phyloP scores from a whole-genome alignment of 2,888 invertebrate genomes.

The Nephrotoma appendiculata region DNA sequence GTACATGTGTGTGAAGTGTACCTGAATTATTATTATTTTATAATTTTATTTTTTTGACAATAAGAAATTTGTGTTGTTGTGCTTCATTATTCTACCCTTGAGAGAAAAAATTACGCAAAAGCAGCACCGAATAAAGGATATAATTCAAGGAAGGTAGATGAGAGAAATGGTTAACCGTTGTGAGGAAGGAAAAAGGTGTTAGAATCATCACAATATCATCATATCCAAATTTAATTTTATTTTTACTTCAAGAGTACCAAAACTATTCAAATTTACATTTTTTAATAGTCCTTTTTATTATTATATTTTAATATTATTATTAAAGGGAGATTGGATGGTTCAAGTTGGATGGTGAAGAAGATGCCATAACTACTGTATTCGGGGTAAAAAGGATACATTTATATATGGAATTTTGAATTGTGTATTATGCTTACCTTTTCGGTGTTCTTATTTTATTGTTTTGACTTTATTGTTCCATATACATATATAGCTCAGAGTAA shows the following conservation, averaged over 20 bases:
- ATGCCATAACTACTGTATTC: neutral
- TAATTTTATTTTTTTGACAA: neutral
- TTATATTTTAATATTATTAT: neutral
- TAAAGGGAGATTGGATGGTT: neutral
- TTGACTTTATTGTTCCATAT: neutral
- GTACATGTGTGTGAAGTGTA: neutral
- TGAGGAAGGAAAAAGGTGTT: neutral
- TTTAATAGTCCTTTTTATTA: neutral
- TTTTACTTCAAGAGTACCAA: neutral
- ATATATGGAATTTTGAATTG: neutral
- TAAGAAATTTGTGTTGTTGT: neutral
- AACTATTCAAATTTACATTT: neutral
- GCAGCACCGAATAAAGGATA: neutral
- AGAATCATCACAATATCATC: neutral
- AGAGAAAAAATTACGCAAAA: neutral
- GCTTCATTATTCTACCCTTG: neutral
- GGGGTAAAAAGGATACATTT: neutral
- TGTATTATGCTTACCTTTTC: neutral
- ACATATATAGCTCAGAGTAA: neutral
- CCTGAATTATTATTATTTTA: neutral
- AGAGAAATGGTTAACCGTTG: neutral
- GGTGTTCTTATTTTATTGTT: neutral
- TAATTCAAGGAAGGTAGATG: neutral
- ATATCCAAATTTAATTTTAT: neutral
- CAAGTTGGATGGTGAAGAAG: neutral